phyloP scores from a whole-genome alignment of 2,888 invertebrate species.

The Drosophila meridionalis region DNA sequence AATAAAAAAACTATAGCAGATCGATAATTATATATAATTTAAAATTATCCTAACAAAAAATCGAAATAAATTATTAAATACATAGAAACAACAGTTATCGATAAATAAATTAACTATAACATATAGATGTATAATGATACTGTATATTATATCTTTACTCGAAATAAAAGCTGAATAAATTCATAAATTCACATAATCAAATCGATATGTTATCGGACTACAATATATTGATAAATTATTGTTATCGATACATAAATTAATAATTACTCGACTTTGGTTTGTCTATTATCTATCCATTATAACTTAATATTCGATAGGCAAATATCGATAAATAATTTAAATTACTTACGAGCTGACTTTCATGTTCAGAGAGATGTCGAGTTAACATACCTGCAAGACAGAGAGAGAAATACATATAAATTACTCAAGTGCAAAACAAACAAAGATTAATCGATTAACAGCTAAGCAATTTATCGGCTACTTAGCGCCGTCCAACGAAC shows the following conservation, averaged over 20 bases:
- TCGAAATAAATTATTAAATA: not conserved
- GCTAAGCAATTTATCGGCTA: not conserved
- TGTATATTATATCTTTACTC: no score
- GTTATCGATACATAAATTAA: no score
- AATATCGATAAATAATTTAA: slow-evolving; percentile 4
- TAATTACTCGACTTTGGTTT: no score
- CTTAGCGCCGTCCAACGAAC: not conserved
- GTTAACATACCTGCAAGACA: slow-evolving; percentile 51
- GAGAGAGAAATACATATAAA: not conserved
- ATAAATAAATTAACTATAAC: not conserved
- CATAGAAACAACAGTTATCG: not conserved
- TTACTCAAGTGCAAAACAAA: not conserved
- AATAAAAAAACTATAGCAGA: not conserved
- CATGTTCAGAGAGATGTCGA: not conserved
- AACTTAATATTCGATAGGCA: not conserved
- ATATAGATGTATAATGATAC: not conserved
- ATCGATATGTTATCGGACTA: not conserved
- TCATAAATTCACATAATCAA: not conserved
- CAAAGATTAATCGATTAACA: slow-evolving; percentile 12
- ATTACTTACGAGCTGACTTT: slow-evolving; percentile 25
- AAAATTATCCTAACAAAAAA: no score
- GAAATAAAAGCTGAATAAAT: not conserved
- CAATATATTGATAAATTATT: not conserved
- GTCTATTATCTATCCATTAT: no score
- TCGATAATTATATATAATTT: no score